These are phyloP conservation scores for Anguilla obscura DNA, from an alignment of 2,797 vertebrate genomes.

Conservation along the genomic window DNA sequence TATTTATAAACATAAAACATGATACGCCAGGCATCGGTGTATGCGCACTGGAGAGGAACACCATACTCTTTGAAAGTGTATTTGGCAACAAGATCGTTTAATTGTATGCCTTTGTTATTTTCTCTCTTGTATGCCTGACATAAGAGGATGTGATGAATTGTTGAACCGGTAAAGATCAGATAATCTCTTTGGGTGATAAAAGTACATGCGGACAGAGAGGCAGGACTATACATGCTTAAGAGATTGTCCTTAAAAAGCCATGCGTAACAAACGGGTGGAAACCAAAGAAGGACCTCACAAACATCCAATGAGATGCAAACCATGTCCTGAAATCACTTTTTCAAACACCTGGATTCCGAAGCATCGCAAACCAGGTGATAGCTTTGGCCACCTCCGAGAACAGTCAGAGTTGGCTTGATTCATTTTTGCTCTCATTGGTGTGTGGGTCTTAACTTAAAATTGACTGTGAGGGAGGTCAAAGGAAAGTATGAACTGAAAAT, in stretches of 20 bases:
- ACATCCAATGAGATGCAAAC: slow-evolving; percentile 54
- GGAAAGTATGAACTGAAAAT: slow-evolving; percentile 68
- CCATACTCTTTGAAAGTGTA: not conserved
- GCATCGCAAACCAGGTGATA: not conserved
- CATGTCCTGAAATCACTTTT: slow-evolving; percentile 41
- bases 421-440: slow-evolving; percentile 52
- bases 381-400: not conserved
- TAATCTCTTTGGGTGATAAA: slow-evolving; percentile 29
- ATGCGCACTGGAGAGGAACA: not conserved
- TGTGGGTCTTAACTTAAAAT: slow-evolving; percentile 47
- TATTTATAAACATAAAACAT: slow-evolving; percentile 2
- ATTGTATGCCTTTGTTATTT: not conserved
- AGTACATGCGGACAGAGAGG: slow-evolving; percentile 44
- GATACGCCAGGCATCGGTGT: not conserved
- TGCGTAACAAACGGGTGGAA: slow-evolving; percentile 59
- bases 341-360: not conserved
- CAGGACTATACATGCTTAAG: slow-evolving; percentile 44
- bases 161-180: slow-evolving; percentile 19
- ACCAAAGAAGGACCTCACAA: slow-evolving; percentile 51
- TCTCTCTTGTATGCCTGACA: not conserved
- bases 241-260: slow-evolving; percentile 49
- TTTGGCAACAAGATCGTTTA: not conserved
- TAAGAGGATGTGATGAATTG: not conserved
- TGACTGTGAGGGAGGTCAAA: slow-evolving; percentile 65
- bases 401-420: slow-evolving; percentile 1